phyloP scores from a whole-genome alignment of 2,113 vertebrate species.

The Eubucco bourcierii region DNA sequence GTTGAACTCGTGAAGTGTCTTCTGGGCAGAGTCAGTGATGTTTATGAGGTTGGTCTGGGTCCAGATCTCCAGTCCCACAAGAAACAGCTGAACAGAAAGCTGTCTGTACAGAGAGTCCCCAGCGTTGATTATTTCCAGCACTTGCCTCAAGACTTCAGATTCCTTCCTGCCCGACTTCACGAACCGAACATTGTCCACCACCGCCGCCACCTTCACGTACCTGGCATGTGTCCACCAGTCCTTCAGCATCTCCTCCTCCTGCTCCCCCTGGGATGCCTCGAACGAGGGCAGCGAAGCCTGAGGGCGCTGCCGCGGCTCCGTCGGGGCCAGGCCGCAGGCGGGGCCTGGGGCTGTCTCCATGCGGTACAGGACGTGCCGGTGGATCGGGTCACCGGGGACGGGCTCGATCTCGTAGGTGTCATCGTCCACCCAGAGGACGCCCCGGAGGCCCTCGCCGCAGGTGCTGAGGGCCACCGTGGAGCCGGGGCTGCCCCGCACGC shows the following conservation, averaged over 20 bases:
- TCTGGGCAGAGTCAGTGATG: not conserved
- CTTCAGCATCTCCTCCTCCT: not conserved
- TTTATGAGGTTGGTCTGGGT: slow-evolving; percentile 12
- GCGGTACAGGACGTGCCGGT: slow-evolving; percentile 57
- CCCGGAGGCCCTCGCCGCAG: slow-evolving; percentile 25
- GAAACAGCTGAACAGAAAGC: slow-evolving; percentile 13
- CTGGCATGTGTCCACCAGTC: not conserved
- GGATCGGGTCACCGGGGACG: not conserved
- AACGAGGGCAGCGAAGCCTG: not conserved
- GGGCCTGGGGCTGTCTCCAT: not conserved
- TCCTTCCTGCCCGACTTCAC: not conserved
- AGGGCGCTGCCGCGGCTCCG: not conserved
- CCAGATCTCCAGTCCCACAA: slow-evolving; percentile 70
- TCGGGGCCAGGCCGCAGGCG: not conserved
- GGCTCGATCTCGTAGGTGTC: slow-evolving; percentile 55
- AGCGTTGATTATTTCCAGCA: slow-evolving; percentile 38
- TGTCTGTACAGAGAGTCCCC: not conserved
- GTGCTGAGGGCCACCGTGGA: slow-evolving; percentile 42
- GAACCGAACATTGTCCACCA: slow-evolving; percentile 26
- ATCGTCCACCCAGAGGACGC: slow-evolving; percentile 4
- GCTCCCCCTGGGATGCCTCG: not conserved
- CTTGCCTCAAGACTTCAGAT: not conserved
- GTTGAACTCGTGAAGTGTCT: not conserved
- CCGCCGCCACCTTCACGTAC: not conserved
- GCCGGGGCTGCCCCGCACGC: slow-evolving; percentile 31